Percentiles rank a stretch among this genome's conserved stretches.
phyloP scores from a whole-genome alignment of 2,113 vertebrate species.

The Nanorana parkeri region DNA sequence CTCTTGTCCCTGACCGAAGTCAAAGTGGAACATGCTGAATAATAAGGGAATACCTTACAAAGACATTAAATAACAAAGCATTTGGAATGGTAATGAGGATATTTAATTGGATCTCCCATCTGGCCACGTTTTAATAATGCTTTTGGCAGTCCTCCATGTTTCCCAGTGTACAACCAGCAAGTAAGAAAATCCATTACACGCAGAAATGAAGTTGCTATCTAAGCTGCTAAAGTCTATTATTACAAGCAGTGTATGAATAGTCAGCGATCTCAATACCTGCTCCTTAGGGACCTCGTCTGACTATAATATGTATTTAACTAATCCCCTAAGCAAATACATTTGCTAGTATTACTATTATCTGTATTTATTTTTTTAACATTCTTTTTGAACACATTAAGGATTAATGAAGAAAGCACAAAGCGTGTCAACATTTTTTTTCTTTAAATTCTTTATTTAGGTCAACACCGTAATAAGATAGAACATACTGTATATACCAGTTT shows the following conservation, averaged over 20 bases:
- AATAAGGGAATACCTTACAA: conserved; percentile 21
- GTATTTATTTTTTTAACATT: too few relatives aligned
- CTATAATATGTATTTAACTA: background rate
- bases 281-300: background rate
- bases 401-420: too few relatives aligned
- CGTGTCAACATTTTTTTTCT: too few relatives aligned
- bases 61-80: conserved; percentile 48
- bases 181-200: conserved; percentile 14
- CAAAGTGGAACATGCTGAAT: conserved; percentile 10
- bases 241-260: background rate
- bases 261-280: background rate
- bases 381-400: too few relatives aligned
- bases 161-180: conserved; percentile 8
- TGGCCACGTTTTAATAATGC: conserved; percentile 46
- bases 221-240: background rate
- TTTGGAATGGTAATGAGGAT: conserved; percentile 40
- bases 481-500: too few relatives aligned
- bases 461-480: too few relatives aligned
- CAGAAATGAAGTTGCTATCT: background rate
- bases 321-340: too few relatives aligned
- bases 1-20: background rate
- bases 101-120: conserved; percentile 50
- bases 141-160: conserved; percentile 29
- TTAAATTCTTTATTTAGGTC: too few relatives aligned
- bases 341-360: too few relatives aligned